These are phyloP conservation scores for Agrilus biguttatus DNA, from an alignment of 2,888 invertebrate genomes.

Conservation along the genomic window DNA sequence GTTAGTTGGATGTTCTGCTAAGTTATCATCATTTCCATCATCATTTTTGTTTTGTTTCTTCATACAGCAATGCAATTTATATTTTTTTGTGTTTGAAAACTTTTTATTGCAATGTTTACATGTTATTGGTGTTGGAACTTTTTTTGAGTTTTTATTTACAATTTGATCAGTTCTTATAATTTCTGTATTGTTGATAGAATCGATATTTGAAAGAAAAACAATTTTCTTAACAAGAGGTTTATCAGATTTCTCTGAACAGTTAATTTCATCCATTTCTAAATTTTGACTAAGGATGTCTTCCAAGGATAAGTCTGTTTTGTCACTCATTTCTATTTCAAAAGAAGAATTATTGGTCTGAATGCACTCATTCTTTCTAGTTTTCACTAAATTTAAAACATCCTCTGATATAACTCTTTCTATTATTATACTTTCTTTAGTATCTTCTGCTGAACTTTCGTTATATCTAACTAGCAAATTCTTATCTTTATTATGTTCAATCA, in stretches of 20 bases:
- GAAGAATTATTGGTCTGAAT: too few species aligned
- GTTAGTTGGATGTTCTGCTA: conserved; percentile 1
- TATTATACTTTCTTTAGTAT: neutral
- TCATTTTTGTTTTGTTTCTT: neutral
- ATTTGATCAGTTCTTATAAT: too few species aligned
- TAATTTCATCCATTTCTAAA: neutral
- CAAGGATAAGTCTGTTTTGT: too few species aligned
- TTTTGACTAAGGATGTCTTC: too few species aligned
- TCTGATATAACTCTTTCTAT: neutral
- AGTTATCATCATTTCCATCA: neutral
- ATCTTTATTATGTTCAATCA: conserved; percentile 6
- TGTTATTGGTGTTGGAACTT: conserved; percentile 1
- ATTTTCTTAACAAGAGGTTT: too few species aligned
- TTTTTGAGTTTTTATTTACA: neutral
- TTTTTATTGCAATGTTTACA: conserved; percentile 6
- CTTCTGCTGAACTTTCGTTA: neutral
- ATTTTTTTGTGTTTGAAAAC: conserved; percentile 5
- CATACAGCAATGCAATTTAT: conserved; percentile 3
- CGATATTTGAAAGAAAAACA: too few species aligned
- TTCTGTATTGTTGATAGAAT: too few species aligned
- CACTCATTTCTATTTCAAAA: too few species aligned
- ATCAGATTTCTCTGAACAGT: too few species aligned
- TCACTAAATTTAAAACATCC: too few species aligned
- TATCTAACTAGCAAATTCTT: conserved; percentile 6
- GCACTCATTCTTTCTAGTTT: too few species aligned